Base-by-base conservation (phyloP, 2,797 vertebrate genomes). In the Acanthiza pusilla region DNA sequence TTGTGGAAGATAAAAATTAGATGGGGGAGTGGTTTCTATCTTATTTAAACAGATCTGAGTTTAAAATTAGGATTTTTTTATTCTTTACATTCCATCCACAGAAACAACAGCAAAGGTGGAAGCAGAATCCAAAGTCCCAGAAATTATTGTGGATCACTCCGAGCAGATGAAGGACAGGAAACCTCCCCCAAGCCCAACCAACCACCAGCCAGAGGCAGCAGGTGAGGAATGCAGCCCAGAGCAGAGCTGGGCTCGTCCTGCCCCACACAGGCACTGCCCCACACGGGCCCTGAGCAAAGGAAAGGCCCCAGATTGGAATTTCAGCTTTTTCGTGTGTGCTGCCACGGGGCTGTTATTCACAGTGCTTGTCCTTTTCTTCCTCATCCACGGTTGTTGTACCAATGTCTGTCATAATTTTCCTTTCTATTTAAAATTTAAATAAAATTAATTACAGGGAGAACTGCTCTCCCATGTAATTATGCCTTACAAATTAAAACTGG, bases 101-200 rank as follows among this genome's bases (percentile, higher is more conserved):
- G 97, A 95, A 95, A 21, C 82, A 16, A 1, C 76, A 42, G 62
- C n/a, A 38, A 30, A 75, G 3, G 13, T n/a, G n/a, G 93, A 85
- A 51, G 88, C 65, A 2, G 94, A 96, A 47, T 11, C 16, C 10
- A 91, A 36, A 50, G 61, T 14, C 26, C 36, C 95, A 40, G 81
- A 94, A 61, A 26, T 48, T 26, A 6, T 27, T 18, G 55, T 29
- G 27, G 63, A 40, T 32, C 62, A 50, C 14, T 27, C 40, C 30
- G 96, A 94, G 82, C 76, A 93, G 19, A 27, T 60, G 26, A 61
- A 92, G 27, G 96, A 84, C 22, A 87, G 73, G 79, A 57, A 87
- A 36, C 13, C 63, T 2, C 22, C 68, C 6, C 60, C 38, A 4
- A n/a, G 62, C 78, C 96, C 55, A 36, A n/a, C 2, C 1, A 79